Percentiles rank a stretch among this genome's conserved stretches.
These are phyloP conservation scores for Gisinianus flammeolus DNA, from an alignment of 2,888 invertebrate species.

Conservation along the genomic window DNA sequence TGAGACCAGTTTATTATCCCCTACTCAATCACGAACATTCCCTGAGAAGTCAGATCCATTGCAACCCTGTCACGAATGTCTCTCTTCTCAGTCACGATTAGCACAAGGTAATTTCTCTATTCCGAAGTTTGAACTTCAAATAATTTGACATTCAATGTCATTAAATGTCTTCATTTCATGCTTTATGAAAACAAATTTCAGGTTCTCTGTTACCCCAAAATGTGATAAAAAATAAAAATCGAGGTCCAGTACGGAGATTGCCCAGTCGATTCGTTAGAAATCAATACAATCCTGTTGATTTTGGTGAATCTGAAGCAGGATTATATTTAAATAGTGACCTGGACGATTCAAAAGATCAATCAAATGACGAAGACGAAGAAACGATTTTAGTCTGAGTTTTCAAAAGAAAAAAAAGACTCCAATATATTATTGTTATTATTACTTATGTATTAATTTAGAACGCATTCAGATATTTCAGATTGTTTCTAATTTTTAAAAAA, in stretches of 20 bases:
- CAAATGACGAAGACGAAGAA: slow-evolving; percentile 36
- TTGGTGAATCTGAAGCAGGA: slow-evolving; percentile 52
- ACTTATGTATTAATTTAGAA: not conserved
- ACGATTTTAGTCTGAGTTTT: slow-evolving; percentile 35
- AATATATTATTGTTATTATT: not conserved
- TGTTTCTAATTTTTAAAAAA: not conserved
- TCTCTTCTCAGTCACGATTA: slow-evolving; percentile 39
- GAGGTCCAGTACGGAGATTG: slow-evolving; percentile 56
- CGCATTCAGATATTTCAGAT: not conserved
- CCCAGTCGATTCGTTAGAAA: slow-evolving; percentile 58
- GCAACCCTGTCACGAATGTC: slow-evolving; percentile 33
- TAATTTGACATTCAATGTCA: not conserved
- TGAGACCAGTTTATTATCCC: slow-evolving; percentile 33
- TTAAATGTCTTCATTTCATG: slow-evolving; percentile 5
- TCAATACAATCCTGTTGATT: slow-evolving; percentile 53
- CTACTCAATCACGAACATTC: slow-evolving; percentile 10
- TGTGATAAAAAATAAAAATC: slow-evolving; percentile 54
- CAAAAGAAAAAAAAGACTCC: slow-evolving; percentile 5
- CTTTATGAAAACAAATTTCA: too few species aligned
- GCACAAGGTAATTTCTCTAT: not conserved
- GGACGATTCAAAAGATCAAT: slow-evolving; percentile 34
- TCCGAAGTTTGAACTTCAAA: not conserved
- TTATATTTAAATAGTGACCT: slow-evolving; percentile 34
- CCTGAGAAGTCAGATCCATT: not conserved
- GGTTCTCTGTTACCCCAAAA: slow-evolving; percentile 51